Evolutionary conservation across 2,888 invertebrate species (phyloP), one percentile per base, ranked within the genome.

Genomic region (Hirtodrosophila cameraria): DNA sequence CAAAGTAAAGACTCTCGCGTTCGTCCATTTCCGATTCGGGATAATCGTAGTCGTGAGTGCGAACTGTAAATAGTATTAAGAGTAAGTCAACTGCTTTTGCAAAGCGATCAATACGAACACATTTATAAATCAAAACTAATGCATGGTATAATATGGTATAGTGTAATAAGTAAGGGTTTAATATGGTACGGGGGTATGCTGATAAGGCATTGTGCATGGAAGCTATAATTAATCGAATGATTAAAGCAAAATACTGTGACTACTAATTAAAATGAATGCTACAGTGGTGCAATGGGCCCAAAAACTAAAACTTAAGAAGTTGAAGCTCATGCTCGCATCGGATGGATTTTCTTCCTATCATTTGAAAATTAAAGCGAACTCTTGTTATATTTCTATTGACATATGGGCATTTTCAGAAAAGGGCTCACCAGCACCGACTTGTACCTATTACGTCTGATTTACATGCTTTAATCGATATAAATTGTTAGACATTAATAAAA

Each of bases 11-110:
- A 66, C 90, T 91, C 61, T 91, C 90, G 15, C 91, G 87, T 77
- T 91, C 90, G 53, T 89, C 89, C 88, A 90, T 90, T 88, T 91
- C 91, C 52, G 89, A 89, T 82, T 90, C 91, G 42, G 90, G 88
- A 80, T 89, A 90, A 39, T 90, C 91, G 86, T 78, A 90, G 65
- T 90, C 90, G 89, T 90, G 81, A 50, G 90, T 90, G 68, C 89
- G 90, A 66, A 90, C 90, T 90, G 87, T 45, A 88, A 86, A 53
- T 39, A 62, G 57, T 68, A 57, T 55, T 49, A 30, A 8, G 16
- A 7, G 65, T 69, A 62, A 72, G 57, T 66, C n/a, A 48, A 3
- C 54, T 20, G 39, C 9, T 38, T 33, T 18, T 31, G 25, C 31
- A 25, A 35, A 23, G 25, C 12, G 7, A 5, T 3, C 18, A 16